Evolutionary conservation across 1,140 invertebrate species (phyloP).

Genomic region (Wasmannia auropunctata): DNA sequence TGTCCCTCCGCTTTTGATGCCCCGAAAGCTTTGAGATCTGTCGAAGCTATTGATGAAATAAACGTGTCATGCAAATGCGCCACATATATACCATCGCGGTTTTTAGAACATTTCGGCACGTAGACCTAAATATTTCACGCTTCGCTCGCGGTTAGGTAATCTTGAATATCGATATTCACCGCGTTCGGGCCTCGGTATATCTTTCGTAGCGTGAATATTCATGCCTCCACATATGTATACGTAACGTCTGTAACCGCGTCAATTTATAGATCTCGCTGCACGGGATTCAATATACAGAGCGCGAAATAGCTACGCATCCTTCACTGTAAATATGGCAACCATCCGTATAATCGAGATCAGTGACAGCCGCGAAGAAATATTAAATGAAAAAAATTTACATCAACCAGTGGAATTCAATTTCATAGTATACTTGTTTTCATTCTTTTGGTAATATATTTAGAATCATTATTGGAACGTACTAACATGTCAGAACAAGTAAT

Average conservation of each 20-base stretch:
- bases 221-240: conserved; percentile 26
- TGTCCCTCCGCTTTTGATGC: background rate
- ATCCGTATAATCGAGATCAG: background rate
- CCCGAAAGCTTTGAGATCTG: conserved; percentile 24
- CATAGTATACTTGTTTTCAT: background rate
- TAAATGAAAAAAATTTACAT: background rate
- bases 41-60: conserved; percentile 31
- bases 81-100: conserved; percentile 25
- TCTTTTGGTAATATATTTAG: background rate
- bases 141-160: conserved; percentile 40
- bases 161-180: conserved; percentile 46
- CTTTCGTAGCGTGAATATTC: conserved; percentile 47
- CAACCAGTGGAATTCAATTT: background rate
- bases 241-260: conserved; percentile 39
- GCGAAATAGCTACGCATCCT: conserved; percentile 8
- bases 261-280: conserved; percentile 39
- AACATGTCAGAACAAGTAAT: background rate
- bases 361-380: background rate
- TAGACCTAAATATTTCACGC: conserved; percentile 45
- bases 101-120: conserved; percentile 47
- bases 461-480: background rate
- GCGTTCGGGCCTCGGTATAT: conserved; percentile 14
- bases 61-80: conserved; percentile 33
- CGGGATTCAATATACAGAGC: conserved; percentile 31
- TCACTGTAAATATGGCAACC: background rate